A percentile compares a stretch with the other conserved stretches of the same genome.
Evolutionary conservation across 1,140 invertebrate genomes (phyloP).

Genomic region (Agrypnia vestita): DNA sequence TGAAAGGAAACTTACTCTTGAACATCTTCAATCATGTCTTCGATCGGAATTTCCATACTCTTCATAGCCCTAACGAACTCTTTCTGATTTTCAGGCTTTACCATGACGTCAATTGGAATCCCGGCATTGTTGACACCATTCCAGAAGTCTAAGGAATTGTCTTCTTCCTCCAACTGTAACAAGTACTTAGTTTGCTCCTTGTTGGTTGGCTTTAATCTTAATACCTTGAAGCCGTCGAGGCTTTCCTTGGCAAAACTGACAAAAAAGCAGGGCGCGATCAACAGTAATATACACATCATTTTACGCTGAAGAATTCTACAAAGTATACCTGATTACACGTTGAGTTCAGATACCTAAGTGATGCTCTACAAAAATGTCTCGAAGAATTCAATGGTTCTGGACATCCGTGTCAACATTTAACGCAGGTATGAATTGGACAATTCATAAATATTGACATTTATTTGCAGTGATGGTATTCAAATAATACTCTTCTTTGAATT

Average conservation of each 20-base stretch:
- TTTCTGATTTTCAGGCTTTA: constrained; percentile 50
- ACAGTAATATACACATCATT: neutral
- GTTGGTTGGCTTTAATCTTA: constrained; percentile 63
- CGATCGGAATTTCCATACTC: constrained; percentile 20
- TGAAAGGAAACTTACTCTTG: constrained; percentile 48
- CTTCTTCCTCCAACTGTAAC: constrained; percentile 57
- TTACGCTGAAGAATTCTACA: neutral
- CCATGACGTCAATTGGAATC: constrained; percentile 58
- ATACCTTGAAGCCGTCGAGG: constrained; percentile 68
- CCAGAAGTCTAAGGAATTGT: constrained; percentile 53
- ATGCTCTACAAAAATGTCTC: neutral
- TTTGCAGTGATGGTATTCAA: too few species aligned
- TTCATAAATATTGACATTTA: too few species aligned
- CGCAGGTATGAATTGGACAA: too few species aligned
- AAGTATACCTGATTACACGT: too few species aligned
- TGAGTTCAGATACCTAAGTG: too few species aligned
- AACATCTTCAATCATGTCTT: constrained; percentile 51
- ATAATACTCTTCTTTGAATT: too few species aligned
- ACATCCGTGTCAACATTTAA: too few species aligned
- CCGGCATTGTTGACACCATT: constrained; percentile 39
- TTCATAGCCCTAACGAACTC: constrained; percentile 51
- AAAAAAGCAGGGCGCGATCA: constrained; percentile 1
- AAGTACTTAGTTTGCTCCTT: constrained; percentile 63
- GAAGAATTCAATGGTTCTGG: neutral
- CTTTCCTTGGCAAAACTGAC: constrained; percentile 49